Percentiles rank a stretch among this genome's conserved stretches.
Conservation (phyloP, 2,888 invertebrate species). For the Cosmia pyralina region DNA sequence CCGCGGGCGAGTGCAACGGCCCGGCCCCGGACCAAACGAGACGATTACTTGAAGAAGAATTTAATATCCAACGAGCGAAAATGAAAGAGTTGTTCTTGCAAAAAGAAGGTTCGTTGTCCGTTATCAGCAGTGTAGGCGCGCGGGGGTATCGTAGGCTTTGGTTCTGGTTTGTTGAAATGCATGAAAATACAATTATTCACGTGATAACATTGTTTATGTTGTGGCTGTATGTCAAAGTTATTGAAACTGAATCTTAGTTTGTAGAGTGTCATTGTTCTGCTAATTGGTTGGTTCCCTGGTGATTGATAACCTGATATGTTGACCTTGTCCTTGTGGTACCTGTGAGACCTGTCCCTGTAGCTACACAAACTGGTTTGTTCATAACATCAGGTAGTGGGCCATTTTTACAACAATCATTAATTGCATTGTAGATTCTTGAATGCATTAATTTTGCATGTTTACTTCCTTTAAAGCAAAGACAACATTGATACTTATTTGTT, state of each 20-base stretch:
- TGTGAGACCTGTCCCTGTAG: slow-evolving; percentile 20
- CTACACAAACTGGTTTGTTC: slow-evolving; percentile 33
- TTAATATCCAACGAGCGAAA: slow-evolving; percentile 97
- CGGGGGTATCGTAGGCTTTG: slow-evolving; percentile 60
- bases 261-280: slow-evolving; percentile 44
- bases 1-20: slow-evolving; percentile 72
- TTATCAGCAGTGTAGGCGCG: slow-evolving; percentile 62
- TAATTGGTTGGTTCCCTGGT: slow-evolving; percentile 22
- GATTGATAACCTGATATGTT: slow-evolving; percentile 10
- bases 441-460: slow-evolving; percentile 44
- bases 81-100: slow-evolving; percentile 98
- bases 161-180: slow-evolving; percentile 61
- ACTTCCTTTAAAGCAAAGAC: not conserved
- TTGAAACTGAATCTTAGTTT: slow-evolving; percentile 22
- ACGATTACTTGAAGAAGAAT: slow-evolving; percentile 94
- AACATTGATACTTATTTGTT: slow-evolving; percentile 6
- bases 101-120: slow-evolving; percentile 94
- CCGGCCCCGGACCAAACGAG: slow-evolving; percentile 75
- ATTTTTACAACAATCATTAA: slow-evolving; percentile 9
- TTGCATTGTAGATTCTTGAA: slow-evolving; percentile 5
- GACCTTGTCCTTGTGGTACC: slow-evolving; percentile 36
- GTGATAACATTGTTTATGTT: slow-evolving; percentile 47
- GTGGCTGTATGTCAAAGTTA: slow-evolving; percentile 32
- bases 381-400: slow-evolving; percentile 31
- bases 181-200: slow-evolving; percentile 51